Percentiles rank a stretch among this genome's conserved stretches.
These are phyloP conservation scores for Cheilosia urbana DNA, from an alignment of 2,888 invertebrate genomes.

Conservation along the genomic window DNA sequence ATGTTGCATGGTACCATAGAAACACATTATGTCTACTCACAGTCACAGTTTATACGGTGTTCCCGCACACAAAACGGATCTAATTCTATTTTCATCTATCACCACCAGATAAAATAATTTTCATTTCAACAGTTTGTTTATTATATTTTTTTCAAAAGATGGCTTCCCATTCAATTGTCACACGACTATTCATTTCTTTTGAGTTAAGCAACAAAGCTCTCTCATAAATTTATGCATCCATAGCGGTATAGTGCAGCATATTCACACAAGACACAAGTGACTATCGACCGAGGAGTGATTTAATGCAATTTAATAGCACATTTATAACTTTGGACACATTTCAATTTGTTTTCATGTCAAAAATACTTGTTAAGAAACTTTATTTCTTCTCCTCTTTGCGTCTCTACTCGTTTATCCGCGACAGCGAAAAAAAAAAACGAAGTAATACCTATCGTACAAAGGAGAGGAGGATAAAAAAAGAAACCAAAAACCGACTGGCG, in stretches of 20 bases:
- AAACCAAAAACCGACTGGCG: background rate
- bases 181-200: slow-evolving; percentile 47
- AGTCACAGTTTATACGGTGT: background rate
- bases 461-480: background rate
- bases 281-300: slow-evolving; percentile 70
- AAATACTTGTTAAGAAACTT: slow-evolving; percentile 53
- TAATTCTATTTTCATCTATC: slow-evolving; percentile 35
- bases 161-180: slow-evolving; percentile 59
- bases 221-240: slow-evolving; percentile 41
- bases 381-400: slow-evolving; percentile 14
- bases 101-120: slow-evolving; percentile 20
- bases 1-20: slow-evolving; percentile 7
- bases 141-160: background rate
- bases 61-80: slow-evolving; percentile 21
- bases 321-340: slow-evolving; percentile 75
- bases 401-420: background rate
- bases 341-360: slow-evolving; percentile 75
- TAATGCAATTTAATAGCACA: slow-evolving; percentile 75
- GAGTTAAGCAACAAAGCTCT: slow-evolving; percentile 15
- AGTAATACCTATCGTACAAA: slow-evolving; percentile 1
- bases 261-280: slow-evolving; percentile 17
- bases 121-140: slow-evolving; percentile 16
- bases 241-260: slow-evolving; percentile 27
- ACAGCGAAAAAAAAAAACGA: slow-evolving; percentile 7
- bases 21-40: background rate